Conservation (phyloP, 1,140 invertebrate genomes). For the Brachionus sp. region DNA sequence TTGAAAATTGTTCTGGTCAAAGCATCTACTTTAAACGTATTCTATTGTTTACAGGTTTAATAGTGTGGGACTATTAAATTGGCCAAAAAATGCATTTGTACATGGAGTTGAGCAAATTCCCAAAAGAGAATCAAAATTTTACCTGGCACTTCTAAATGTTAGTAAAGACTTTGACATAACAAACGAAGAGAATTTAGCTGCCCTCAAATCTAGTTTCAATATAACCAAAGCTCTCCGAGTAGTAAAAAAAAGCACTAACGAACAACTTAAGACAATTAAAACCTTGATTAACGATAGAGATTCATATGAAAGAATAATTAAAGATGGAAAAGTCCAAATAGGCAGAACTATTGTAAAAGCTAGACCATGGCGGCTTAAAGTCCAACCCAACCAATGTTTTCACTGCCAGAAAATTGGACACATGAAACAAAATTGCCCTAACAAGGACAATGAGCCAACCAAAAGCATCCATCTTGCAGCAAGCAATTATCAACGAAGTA, state of each 20-base stretch:
- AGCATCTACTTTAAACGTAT: too few species aligned
- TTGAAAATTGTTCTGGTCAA: too few species aligned
- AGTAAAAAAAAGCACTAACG: neutral
- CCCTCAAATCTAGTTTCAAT: neutral
- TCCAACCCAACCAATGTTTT: neutral
- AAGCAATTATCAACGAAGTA: too few species aligned
- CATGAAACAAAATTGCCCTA: neutral
- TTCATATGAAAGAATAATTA: neutral
- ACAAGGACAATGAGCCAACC: neutral
- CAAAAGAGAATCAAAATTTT: neutral
- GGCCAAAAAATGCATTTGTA: too few species aligned
- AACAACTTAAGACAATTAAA: neutral
- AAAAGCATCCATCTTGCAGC: too few species aligned
- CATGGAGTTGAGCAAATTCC: too few species aligned
- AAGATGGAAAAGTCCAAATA: neutral
- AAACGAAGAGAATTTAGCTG: neutral
- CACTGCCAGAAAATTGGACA: neutral
- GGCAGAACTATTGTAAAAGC: neutral
- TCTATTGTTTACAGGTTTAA: too few species aligned
- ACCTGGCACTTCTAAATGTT: neutral
- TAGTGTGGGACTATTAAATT: too few species aligned
- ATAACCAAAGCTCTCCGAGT: neutral
- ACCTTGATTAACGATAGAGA: neutral
- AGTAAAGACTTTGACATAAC: neutral
- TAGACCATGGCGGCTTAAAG: neutral